Conservation (phyloP, 1,140 invertebrate species). For the Melipona quadrifasciata region DNA sequence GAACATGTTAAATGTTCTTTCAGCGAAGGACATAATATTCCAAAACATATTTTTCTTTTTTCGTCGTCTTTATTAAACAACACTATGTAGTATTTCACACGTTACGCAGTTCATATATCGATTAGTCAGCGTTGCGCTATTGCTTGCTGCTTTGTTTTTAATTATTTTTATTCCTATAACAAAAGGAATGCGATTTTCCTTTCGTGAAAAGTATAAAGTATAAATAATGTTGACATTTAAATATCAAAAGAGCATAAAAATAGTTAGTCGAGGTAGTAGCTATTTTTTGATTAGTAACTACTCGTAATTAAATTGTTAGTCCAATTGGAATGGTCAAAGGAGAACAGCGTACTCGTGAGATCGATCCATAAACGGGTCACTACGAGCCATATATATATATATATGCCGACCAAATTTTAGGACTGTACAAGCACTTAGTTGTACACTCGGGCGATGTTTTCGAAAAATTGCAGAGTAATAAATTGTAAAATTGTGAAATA, state of each 20-base stretch:
- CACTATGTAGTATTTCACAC: neutral
- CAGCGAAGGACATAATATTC: too few relatives aligned
- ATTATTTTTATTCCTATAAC: neutral
- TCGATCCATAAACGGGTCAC: conserved; percentile 24
- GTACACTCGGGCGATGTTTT: too few relatives aligned
- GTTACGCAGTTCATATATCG: neutral
- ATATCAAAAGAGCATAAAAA: neutral
- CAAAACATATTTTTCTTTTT: neutral
- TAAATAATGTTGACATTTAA: neutral
- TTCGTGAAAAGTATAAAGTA: neutral
- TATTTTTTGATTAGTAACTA: neutral
- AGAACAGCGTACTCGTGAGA: conserved; percentile 17
- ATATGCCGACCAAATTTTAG: neutral
- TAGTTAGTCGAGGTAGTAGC: neutral
- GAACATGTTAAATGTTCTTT: too few relatives aligned
- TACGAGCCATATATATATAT: neutral
- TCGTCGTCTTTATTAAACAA: neutral
- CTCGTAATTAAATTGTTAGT: neutral
- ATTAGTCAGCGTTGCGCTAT: neutral
- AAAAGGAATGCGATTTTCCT: neutral
- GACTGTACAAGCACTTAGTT: neutral
- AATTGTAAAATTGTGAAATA: too few relatives aligned
- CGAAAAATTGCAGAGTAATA: too few relatives aligned
- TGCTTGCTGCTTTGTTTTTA: neutral
- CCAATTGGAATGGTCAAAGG: neutral